Evolutionary conservation across 2,797 vertebrate species (phyloP).

Genomic region (Enteromius radiatus): DNA sequence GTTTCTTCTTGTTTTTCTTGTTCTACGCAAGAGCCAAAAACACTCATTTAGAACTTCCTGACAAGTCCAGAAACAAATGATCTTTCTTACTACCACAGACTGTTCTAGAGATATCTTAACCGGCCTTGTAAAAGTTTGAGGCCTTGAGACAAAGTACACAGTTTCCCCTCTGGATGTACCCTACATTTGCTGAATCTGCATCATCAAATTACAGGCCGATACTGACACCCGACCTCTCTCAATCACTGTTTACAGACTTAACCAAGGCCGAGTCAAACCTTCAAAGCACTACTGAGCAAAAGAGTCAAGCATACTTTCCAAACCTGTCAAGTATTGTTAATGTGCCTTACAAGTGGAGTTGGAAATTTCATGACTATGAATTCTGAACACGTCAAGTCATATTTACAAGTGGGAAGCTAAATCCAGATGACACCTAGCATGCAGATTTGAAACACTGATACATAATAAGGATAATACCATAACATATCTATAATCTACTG

Average conservation of each 20-base stretch:
- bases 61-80: background rate
- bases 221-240: conserved; percentile 39
- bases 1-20: conserved; percentile 96
- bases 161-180: conserved; percentile 13
- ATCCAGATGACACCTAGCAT: background rate
- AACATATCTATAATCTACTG: background rate
- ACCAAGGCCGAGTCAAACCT: conserved; percentile 3
- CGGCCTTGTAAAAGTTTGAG: background rate
- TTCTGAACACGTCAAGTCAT: background rate
- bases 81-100: background rate
- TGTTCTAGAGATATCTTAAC: background rate
- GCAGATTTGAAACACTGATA: background rate
- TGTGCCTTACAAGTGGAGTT: background rate
- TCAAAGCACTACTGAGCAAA: background rate
- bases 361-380: background rate
- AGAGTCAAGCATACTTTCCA: background rate
- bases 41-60: conserved; percentile 11
- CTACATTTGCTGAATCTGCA: conserved; percentile 43
- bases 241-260: conserved; percentile 39
- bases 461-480: background rate
- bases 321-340: background rate
- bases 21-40: conserved; percentile 66
- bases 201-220: conserved; percentile 44
- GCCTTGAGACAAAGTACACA: conserved; percentile 26
- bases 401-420: background rate